Evolutionary conservation across 1,140 invertebrate species (phyloP), one percentile per base, ranked within the genome.

Genomic region (Lerema accius): DNA sequence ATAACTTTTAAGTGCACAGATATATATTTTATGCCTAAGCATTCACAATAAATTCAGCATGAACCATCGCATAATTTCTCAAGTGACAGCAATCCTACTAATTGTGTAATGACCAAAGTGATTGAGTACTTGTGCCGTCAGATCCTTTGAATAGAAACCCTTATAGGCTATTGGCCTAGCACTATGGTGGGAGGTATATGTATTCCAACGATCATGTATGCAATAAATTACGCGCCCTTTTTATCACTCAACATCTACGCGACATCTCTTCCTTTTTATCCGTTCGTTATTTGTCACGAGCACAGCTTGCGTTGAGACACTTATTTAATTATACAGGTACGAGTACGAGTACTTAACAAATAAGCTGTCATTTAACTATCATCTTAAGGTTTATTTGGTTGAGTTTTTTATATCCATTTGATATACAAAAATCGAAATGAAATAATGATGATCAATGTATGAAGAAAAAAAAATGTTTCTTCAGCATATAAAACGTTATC

Each of bases 61-160:
- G 51, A 56, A 13, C 51, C 39, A 42, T 42, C 39, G 28, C 55
- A 61, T 65, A 64, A 65, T 66, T 71, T 66, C 45, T 70, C 53
- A 66, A 35, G 67, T 58, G 67, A 69, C 66, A 63, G 68, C 60
- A 65, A 50, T 63, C 65, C 46, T 58, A 71, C 69, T 79, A 79
- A 76, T 79, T 79, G 69, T 65, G 62, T 71, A 76, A 74, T 74
- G 43, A 56, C 28, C 63, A 55, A 51, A 65, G 71, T 73, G 67
- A 78, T 72, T 63, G 66, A 72, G 64, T 65, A 55, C 56, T 53
- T 58, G 37, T 63, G 58, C 42, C 67, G 63, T 37, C 43, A 28
- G 28, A 16, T 43, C 19, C 53, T 56, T 43, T 56, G 26, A 40
- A 53, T 62, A 35, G 40, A 35, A 66, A 66, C 63, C 53, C 53